Evolutionary conservation across 1,140 invertebrate genomes (phyloP).

Genomic region (Bombus fervidus): DNA sequence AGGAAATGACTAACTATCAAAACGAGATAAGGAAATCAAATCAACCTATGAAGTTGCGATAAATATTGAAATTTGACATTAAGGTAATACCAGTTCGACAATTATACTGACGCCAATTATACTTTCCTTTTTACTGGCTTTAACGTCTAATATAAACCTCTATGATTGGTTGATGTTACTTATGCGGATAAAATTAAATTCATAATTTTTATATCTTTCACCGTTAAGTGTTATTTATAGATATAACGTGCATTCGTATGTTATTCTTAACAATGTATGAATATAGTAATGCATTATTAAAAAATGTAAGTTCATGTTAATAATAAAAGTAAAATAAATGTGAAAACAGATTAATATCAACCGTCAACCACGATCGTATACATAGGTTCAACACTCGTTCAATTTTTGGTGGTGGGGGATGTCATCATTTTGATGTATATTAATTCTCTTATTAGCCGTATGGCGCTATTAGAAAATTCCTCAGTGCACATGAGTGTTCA

Average conservation of each 20-base stretch:
- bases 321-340: not conserved
- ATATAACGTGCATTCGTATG: not conserved
- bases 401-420: too few relatives aligned
- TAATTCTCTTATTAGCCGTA: too few relatives aligned
- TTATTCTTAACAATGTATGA: not conserved
- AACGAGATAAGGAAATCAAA: constrained; percentile 4
- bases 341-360: not conserved
- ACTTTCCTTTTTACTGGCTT: not conserved
- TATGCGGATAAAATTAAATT: not conserved
- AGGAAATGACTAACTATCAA: constrained; percentile 2
- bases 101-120: not conserved
- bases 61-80: constrained; percentile 1
- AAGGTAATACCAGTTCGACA: not conserved
- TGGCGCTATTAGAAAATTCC: too few relatives aligned
- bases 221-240: not conserved
- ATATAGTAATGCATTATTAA: not conserved
- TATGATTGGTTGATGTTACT: not conserved
- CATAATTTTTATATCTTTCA: not conserved
- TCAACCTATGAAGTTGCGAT: not conserved
- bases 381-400: too few relatives aligned
- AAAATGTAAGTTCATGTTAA: not conserved
- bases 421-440: too few relatives aligned
- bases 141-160: not conserved
- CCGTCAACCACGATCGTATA: too few relatives aligned
- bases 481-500: too few relatives aligned